Evolutionary conservation across 1,140 invertebrate species (phyloP), one percentile per base, ranked within the genome.

Genomic region (Nephila pilipes): DNA sequence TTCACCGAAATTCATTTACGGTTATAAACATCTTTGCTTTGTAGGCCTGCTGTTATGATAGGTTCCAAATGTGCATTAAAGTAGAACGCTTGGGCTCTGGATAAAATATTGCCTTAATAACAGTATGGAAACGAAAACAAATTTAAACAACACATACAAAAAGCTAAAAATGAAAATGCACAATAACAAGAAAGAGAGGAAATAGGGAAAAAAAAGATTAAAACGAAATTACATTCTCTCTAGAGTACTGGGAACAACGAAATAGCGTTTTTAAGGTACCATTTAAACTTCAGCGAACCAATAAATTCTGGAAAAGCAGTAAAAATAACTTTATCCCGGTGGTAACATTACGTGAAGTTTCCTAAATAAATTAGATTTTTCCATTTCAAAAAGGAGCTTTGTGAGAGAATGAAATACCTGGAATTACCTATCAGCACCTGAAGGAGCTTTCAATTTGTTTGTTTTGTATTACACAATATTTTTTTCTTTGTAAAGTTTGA

Each of bases 321-420:
- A 90, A 90, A 90, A 90, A 90, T 90, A 90, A 90, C 65, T 90
- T 55, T 80, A 90, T 90, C 87, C 87, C 87, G 20, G 38, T 90
- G 54, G 87, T 90, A 90, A 90, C 87, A 90, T 90, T 90, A 90
- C 87, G n/a, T 54, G 54, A 90, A 90, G 87, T 80, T 90, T n/a
- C 29, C 65, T 79, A 90, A 90, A 90, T 90, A 90, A 90, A 90
- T 90, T 90, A 80, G 87, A 90, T 90, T 89, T 85, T 90, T 90
- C 46, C 58, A 79, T 90, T 57, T 63, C 65, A 63, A 80, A 80
- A 80, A 63, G 16, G 58, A 38, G 36, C 46, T 80, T 55, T 65
- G 38, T 32, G 46, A 90, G 69, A 79, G 87, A 90, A 90, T 90
- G 69, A 90, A 90, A 90, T 90, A 80, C 65, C 69, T 90, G 38